Conservation (phyloP, 1,140 invertebrate species). For the Pteromalus puparum region DNA sequence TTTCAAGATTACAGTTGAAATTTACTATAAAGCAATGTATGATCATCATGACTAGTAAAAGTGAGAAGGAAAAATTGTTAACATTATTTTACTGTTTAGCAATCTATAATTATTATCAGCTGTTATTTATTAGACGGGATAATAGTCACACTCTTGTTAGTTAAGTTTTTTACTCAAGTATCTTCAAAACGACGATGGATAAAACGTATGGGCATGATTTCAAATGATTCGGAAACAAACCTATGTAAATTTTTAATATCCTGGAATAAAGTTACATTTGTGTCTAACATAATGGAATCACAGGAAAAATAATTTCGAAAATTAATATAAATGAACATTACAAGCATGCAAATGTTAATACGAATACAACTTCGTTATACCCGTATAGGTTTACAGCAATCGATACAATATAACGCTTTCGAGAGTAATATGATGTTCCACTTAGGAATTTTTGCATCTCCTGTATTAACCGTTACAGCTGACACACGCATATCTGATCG, state of each 20-base stretch:
- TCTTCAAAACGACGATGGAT: neutral
- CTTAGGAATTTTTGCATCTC: neutral
- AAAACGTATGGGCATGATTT: neutral
- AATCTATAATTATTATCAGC: too few species aligned
- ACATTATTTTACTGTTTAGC: neutral
- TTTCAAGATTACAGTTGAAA: conserved; percentile 24
- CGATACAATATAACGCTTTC: neutral
- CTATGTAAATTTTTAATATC: neutral
- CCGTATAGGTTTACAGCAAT: neutral
- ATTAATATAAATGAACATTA: neutral
- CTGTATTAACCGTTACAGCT: neutral
- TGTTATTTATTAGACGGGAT: neutral
- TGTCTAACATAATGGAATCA: neutral
- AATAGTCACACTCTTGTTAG: neutral
- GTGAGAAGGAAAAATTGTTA: neutral
- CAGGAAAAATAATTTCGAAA: neutral
- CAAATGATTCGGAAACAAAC: neutral
- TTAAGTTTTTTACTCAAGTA: neutral
- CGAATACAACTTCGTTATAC: neutral
- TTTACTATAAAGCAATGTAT: neutral
- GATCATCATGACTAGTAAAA: conserved; percentile 30
- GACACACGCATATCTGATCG: neutral
- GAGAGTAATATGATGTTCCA: neutral
- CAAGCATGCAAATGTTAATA: neutral
- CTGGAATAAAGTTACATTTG: neutral